Conservation (phyloP, 92 coral and sea anemone species). For the Nematostella vectensis region DNA sequence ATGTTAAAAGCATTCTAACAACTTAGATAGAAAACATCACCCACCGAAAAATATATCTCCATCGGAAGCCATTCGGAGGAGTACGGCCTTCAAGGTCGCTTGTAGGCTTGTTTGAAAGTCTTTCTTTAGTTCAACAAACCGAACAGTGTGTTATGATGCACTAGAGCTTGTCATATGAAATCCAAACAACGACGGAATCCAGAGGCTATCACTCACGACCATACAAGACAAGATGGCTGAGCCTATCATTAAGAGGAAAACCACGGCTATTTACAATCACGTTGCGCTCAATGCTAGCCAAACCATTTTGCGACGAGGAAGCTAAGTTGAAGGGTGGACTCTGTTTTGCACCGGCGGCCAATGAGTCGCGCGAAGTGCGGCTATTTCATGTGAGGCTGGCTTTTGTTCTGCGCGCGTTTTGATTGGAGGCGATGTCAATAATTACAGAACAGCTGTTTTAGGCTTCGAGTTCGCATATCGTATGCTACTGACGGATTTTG, state of each 20-base stretch:
- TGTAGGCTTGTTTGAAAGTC: too few relatives aligned
- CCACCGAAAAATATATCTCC: conserved; percentile 16
- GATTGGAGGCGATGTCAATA: conserved; percentile 15
- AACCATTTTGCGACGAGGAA: not conserved
- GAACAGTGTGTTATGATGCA: too few relatives aligned
- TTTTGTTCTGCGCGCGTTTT: conserved; percentile 10
- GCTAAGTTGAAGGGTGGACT: conserved; percentile 2
- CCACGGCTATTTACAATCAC: too few relatives aligned
- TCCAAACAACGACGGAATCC: not conserved
- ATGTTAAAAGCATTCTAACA: too few relatives aligned
- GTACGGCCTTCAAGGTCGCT: too few relatives aligned
- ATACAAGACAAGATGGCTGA: too few relatives aligned
- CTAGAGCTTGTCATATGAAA: not conserved
- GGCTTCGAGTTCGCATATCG: conserved; percentile 1
- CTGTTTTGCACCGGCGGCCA: conserved; percentile 5
- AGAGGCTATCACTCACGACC: too few relatives aligned
- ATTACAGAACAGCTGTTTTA: conserved; percentile 3
- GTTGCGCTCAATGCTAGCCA: not conserved
- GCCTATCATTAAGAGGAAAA: too few relatives aligned
- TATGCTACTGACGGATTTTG: not conserved
- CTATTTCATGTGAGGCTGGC: conserved; percentile 1
- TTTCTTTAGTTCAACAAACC: too few relatives aligned
- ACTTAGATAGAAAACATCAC: too few relatives aligned
- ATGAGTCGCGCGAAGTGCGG: conserved; percentile 8
- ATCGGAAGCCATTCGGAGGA: conserved; percentile 9